These are phyloP conservation scores for Apamea crenata DNA, from an alignment of 2,888 invertebrate genomes.

Conservation along the genomic window DNA sequence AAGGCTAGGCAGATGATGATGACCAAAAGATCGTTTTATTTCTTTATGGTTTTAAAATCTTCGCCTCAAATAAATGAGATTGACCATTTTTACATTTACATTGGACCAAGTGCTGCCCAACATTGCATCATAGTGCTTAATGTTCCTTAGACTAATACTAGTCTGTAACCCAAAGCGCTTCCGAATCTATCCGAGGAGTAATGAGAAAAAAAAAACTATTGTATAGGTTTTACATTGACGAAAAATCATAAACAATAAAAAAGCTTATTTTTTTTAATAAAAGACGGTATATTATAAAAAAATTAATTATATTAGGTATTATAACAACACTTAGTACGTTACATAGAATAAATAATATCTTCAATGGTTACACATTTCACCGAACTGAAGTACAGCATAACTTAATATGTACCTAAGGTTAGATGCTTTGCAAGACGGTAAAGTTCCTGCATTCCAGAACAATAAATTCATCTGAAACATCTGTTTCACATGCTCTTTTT, in stretches of 20 bases:
- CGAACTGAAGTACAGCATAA: neutral
- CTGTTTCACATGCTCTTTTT: neutral
- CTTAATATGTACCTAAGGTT: neutral
- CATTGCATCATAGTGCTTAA: constrained; percentile 1
- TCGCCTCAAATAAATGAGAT: neutral
- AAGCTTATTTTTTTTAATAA: neutral
- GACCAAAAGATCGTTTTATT: neutral
- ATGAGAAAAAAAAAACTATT: neutral
- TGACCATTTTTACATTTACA: neutral
- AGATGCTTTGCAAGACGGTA: neutral
- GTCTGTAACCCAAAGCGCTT: constrained; percentile 2
- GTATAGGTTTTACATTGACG: too few relatives aligned
- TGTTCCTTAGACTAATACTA: constrained; percentile 7
- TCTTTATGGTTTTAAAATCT: neutral
- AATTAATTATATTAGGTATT: too few relatives aligned
- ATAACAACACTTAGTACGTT: too few relatives aligned
- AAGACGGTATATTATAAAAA: neutral
- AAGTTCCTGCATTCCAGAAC: neutral
- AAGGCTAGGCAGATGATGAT: too few relatives aligned
- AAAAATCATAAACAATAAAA: neutral
- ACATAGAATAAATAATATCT: too few relatives aligned
- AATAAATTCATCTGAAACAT: neutral
- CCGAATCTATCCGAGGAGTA: neutral
- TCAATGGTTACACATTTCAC: too few relatives aligned
- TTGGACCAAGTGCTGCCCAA: constrained; percentile 1